These are phyloP conservation scores for Cremastobaeus sp. DNA, from an alignment of 2,888 invertebrate species.

Conservation along the genomic window DNA sequence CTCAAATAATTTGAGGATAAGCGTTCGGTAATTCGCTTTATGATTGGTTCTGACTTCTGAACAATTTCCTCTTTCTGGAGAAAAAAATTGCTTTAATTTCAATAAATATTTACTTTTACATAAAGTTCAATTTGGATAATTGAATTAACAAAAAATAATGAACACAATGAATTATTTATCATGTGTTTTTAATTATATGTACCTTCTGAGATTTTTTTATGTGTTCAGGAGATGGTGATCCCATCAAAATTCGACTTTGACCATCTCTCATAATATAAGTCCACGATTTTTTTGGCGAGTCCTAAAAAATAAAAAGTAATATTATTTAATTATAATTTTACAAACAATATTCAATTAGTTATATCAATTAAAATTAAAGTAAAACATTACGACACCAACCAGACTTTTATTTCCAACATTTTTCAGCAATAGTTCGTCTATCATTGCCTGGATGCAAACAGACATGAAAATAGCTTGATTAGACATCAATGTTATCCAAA, in stretches of 20 bases:
- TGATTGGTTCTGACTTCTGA: conserved; percentile 82
- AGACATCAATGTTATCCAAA: conserved; percentile 95
- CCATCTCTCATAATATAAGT: conserved; percentile 87
- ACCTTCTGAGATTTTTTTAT: conserved; percentile 74
- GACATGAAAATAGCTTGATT: conserved; percentile 97
- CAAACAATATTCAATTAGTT: neutral
- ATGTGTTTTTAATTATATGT: conserved; percentile 2
- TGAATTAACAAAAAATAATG: too few species aligned
- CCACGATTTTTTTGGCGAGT: conserved; percentile 80
- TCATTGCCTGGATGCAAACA: conserved; percentile 95
- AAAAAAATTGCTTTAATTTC: neutral
- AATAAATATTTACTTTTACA: neutral
- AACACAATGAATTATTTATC: conserved; percentile 2
- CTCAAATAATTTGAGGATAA: conserved; percentile 85
- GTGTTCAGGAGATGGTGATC: conserved; percentile 80
- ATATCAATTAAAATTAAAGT: neutral
- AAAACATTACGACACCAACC: conserved; percentile 52
- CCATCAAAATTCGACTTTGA: conserved; percentile 83
- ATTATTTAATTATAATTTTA: neutral
- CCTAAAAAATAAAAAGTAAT: conserved; percentile 62
- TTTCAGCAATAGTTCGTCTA: conserved; percentile 92
- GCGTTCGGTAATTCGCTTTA: conserved; percentile 86
- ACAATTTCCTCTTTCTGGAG: conserved; percentile 60
- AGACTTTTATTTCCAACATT: conserved; percentile 81
- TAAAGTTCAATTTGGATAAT: too few species aligned